phyloP scores from a whole-genome alignment of 2,888 invertebrate genomes.

The Palloptera scutellata region DNA sequence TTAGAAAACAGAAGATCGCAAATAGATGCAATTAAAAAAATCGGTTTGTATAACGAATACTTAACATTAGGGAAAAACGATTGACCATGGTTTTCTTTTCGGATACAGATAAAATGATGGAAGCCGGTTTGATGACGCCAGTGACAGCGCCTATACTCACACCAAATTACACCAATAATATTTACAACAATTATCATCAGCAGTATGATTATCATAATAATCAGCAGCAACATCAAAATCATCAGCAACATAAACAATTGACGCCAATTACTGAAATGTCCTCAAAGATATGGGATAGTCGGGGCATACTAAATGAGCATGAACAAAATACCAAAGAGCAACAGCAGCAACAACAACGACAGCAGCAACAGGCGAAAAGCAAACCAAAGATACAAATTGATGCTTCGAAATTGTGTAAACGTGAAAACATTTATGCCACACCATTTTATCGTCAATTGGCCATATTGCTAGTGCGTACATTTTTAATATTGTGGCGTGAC shows the following conservation, averaged over 20 bases:
- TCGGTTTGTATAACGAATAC: constrained; percentile 57
- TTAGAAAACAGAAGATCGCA: constrained; percentile 55
- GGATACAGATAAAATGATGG: constrained; percentile 66
- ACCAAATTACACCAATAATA: constrained; percentile 12
- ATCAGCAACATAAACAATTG: constrained; percentile 40
- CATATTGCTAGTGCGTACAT: constrained; percentile 71
- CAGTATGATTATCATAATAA: no score
- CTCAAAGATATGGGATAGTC: constrained; percentile 50
- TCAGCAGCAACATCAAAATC: not conserved
- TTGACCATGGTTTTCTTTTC: not conserved
- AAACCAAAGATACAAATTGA: constrained; percentile 47
- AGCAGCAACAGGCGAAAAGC: constrained; percentile 36
- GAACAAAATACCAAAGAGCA: constrained; percentile 35
- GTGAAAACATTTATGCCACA: constrained; percentile 66
- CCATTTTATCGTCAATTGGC: constrained; percentile 69
- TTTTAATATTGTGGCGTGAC: constrained; percentile 74
- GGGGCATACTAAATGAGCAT: constrained; percentile 37
- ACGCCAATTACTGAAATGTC: constrained; percentile 53
- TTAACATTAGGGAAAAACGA: no score
- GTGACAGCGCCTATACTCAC: constrained; percentile 63
- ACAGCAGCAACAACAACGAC: constrained; percentile 45
- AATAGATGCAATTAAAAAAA: constrained; percentile 57
- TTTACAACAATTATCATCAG: not conserved
- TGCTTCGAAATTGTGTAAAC: constrained; percentile 55
- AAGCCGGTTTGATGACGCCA: constrained; percentile 66